phyloP scores from a whole-genome alignment of 2,888 invertebrate genomes.

The Muschampia plurimacula region DNA sequence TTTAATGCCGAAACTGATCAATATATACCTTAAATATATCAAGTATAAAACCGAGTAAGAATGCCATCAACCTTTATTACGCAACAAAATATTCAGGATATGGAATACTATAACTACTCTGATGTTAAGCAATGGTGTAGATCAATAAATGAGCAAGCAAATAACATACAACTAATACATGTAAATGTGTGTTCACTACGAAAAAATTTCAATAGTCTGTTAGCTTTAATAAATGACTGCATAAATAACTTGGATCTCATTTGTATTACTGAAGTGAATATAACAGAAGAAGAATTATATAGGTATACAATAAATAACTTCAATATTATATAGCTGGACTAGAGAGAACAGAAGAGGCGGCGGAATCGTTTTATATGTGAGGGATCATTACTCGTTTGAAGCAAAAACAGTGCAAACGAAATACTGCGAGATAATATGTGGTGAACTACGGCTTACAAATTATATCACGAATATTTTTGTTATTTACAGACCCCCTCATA shows the following conservation, averaged over 20 bases:
- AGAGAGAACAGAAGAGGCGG: conserved; percentile 12
- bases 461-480: not conserved
- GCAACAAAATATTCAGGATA: conserved; percentile 4
- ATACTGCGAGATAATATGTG: not conserved
- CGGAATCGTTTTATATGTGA: conserved; percentile 9
- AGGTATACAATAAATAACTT: not conserved
- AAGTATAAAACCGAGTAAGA: not conserved
- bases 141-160: not conserved
- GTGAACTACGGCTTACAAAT: not conserved
- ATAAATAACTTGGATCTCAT: conserved; percentile 2
- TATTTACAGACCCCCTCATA: conserved; percentile 3
- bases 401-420: not conserved
- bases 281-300: conserved; percentile 11
- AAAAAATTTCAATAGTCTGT: not conserved
- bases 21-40: too few relatives aligned
- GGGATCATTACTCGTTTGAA: too few relatives aligned
- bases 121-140: not conserved
- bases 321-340: conserved; percentile 2
- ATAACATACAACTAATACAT: conserved; percentile 17
- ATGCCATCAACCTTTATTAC: not conserved
- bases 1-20: too few relatives aligned
- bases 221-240: conserved; percentile 9
- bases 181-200: conserved; percentile 20
- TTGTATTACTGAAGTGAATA: conserved; percentile 8
- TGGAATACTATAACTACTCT: not conserved